A percentile compares a stretch with the other conserved stretches of the same genome.
These are phyloP conservation scores for Caenorhabditis sp. DNA, from an alignment of 2,888 invertebrate genomes.

Conservation along the genomic window DNA sequence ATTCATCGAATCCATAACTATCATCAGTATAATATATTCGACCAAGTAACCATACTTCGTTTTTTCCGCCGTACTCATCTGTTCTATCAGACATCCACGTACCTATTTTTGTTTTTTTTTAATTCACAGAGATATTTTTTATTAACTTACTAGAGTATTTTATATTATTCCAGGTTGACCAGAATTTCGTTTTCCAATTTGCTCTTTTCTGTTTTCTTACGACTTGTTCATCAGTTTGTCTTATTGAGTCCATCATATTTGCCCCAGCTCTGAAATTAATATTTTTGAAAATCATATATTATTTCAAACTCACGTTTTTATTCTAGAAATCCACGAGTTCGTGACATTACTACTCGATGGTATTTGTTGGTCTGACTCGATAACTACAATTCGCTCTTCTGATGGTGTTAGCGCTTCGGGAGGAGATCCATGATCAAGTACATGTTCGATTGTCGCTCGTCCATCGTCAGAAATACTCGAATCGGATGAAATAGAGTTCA, in stretches of 20 bases:
- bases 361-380: conserved; percentile 5
- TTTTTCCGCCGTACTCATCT: conserved; percentile 41
- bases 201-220: conserved; percentile 7
- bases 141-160: conserved; percentile 47
- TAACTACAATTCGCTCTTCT: conserved; percentile 16
- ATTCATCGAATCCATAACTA: conserved; percentile 44
- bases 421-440: conserved; percentile 23
- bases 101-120: conserved; percentile 19
- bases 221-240: conserved; percentile 10
- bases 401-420: conserved; percentile 22
- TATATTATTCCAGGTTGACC: conserved; percentile 52
- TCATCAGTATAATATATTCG: conserved; percentile 25
- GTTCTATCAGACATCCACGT: conserved; percentile 48
- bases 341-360: conserved; percentile 4
- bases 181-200: conserved; percentile 43
- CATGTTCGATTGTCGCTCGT: conserved; percentile 16
- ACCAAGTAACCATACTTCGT: conserved; percentile 41
- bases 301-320: conserved; percentile 16
- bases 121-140: neutral
- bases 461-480: conserved; percentile 29
- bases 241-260: conserved; percentile 23
- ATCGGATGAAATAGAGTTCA: conserved; percentile 9
- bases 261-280: conserved; percentile 21
- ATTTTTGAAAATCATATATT: neutral
- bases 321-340: conserved; percentile 19